Evolutionary conservation across 2,797 vertebrate species (phyloP), one percentile per base, ranked within the genome.

Genomic region (Neosilurus mollespiculum): DNA sequence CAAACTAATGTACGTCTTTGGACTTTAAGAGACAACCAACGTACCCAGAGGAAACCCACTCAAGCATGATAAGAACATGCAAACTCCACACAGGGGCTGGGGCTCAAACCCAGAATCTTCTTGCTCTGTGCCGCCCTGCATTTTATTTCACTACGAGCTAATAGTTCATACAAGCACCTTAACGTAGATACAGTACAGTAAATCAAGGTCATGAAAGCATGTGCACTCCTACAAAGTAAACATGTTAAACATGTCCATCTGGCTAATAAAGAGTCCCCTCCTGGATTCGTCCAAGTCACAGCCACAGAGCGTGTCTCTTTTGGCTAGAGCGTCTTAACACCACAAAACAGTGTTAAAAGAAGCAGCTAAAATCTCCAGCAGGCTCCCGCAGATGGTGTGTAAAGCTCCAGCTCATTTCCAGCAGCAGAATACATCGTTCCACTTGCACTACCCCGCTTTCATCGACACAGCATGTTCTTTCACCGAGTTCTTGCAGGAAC

Each of bases 311-410:
- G 3, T 26, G 30, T 26, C 61, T 73, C 58, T 54, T 66, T 54
- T 73, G 78, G 59, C 77, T 73, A 56, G 14, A 24, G n/a, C 70
- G 9, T 62, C 66, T 56, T 64, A 70, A 64, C 72, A 85, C 73
- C 59, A 65, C 14, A 67, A 24, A 80, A 71, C 56, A 71, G 73
- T 43, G 34, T 24, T 76, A 61, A 69, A 49, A 65, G 10, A 71
- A 37, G 30, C 73, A 78, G 72, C 37, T 81, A 62, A 81, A 71
- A 18, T 26, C 84, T 70, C 84, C 84, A 54, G 37, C 80, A 77
- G 54, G 58, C 56, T 84, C 24, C 71, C 79, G 82, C 85, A 87
- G 85, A 87, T 88, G 85, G 85, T 78, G 83, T 80, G 67, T 77
- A 83, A 82, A 79, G 80, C 81, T 83, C 76, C 18, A 24, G 58